Base-by-base conservation (phyloP, 2,888 invertebrate genomes). In the Zaprionus lineosus region DNA sequence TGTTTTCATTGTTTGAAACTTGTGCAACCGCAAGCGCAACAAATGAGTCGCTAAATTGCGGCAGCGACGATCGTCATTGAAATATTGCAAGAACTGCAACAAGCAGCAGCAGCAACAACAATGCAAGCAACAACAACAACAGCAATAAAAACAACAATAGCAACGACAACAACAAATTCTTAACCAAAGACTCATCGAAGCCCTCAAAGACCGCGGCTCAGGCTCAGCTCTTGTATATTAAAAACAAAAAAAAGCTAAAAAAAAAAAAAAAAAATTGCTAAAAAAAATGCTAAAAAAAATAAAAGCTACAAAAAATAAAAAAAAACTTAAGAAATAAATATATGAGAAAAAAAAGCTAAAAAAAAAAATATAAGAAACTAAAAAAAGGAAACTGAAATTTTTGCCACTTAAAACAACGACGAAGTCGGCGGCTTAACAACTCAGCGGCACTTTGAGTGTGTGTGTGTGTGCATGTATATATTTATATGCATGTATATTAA, bases 21-120 rank as follows among this genome's bases (percentile, higher is more conserved):
- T 60, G 66, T 44, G 61, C 36, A 78, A 78, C 78, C 74, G 64
- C 84, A 74, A 69, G 78, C 69, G 59, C 68, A 81, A 58, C 82
- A 84, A 84, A 84, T 84, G 77, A 78, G 56, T 70, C 60, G 73
- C 74, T 64, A 81, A 81, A 64, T 76, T 76, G 61, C 82, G 52
- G 69, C 77, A 68, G 53, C 63, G 40, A 7, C 64, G 16, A 56
- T 44, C 67, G 67, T 60, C 65, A 66, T 60, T 67, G 58, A 55
- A 73, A 67, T 61, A 62, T 67, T 59, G 43, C 58, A 41, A 55
- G 33, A 52, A 55, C 37, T 26, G 41, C 12, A 31, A 26, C n/a
- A n/a, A n/a, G n/a, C n/a, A n/a, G n/a, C n/a, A n/a, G n/a, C n/a
- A n/a, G n/a, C n/a, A n/a, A n/a, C n/a, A n/a, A n/a, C n/a, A n/a